phyloP scores from a whole-genome alignment of 2,113 vertebrate species.

The Cyanoliseus patagonus region DNA sequence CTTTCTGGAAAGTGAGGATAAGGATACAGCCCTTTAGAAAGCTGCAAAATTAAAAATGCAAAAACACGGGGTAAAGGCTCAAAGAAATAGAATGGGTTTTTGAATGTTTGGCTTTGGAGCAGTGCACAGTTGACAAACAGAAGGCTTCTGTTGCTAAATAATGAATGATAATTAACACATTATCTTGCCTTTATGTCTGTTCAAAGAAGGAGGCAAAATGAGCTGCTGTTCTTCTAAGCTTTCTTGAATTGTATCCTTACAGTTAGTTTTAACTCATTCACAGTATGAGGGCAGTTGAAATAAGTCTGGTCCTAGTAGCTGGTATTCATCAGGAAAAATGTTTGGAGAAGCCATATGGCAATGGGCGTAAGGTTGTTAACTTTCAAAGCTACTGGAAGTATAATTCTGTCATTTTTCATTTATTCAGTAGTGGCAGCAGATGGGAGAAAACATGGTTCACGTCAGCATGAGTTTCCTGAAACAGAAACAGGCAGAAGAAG shows the following conservation, averaged over 20 bases:
- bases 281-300: conserved; percentile 54
- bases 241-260: conserved; percentile 36
- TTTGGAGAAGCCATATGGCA: conserved; percentile 70
- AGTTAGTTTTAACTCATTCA: conserved; percentile 49
- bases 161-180: conserved; percentile 66
- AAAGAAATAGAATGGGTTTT: conserved; percentile 5
- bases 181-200: conserved; percentile 61
- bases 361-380: conserved; percentile 66
- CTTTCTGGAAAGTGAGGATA: background rate
- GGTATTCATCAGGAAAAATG: conserved; percentile 65
- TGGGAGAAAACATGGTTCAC: conserved; percentile 71
- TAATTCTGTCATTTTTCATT: conserved; percentile 75
- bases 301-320: conserved; percentile 46
- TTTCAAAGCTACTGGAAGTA: conserved; percentile 69
- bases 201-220: conserved; percentile 58
- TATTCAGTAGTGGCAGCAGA: conserved; percentile 66
- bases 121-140: conserved; percentile 61
- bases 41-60: conserved; percentile 28
- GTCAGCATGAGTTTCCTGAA: conserved; percentile 69
- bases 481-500: conserved; percentile 59
- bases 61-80: background rate
- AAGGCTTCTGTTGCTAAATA: conserved; percentile 69
- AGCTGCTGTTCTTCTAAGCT: conserved; percentile 43
- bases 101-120: conserved; percentile 35
- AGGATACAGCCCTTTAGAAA: background rate